phyloP scores from a whole-genome alignment of 2,113 vertebrate species.

The Gasterosteus nipponicus region DNA sequence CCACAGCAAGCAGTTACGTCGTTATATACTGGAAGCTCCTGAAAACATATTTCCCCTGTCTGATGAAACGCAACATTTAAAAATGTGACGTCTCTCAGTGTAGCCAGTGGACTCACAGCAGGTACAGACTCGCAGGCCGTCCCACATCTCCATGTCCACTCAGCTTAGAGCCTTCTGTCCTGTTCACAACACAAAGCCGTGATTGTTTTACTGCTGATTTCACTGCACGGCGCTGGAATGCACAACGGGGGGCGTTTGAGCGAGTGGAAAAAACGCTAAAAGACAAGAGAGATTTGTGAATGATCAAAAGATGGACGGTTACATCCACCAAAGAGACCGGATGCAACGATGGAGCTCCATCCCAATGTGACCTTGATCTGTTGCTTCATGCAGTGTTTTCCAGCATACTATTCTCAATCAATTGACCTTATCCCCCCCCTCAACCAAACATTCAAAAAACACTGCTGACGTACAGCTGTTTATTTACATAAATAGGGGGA shows the following conservation, averaged over 20 bases:
- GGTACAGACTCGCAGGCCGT: no score
- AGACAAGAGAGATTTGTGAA: not conserved
- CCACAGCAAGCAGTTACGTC: not conserved
- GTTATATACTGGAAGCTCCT: not conserved
- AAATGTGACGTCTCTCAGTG: not conserved
- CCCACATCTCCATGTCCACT: not conserved
- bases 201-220: slow-evolving; percentile 24
- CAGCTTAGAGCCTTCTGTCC: no score
- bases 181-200: no score
- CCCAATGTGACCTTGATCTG: not conserved
- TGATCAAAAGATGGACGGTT: not conserved
- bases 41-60: not conserved
- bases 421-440: slow-evolving; percentile 1
- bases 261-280: not conserved
- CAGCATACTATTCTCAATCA: slow-evolving; percentile 8
- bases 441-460: slow-evolving; percentile 11
- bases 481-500: not conserved
- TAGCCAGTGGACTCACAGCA: not conserved
- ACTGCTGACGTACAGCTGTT: slow-evolving; percentile 10
- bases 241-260: not conserved
- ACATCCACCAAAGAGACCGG: not conserved
- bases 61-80: not conserved
- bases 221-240: slow-evolving; percentile 8
- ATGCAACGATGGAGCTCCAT: not conserved
- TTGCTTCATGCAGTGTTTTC: slow-evolving; percentile 8